Base-by-base conservation (phyloP, 1,140 invertebrate genomes). In the Apis mellifera region DNA sequence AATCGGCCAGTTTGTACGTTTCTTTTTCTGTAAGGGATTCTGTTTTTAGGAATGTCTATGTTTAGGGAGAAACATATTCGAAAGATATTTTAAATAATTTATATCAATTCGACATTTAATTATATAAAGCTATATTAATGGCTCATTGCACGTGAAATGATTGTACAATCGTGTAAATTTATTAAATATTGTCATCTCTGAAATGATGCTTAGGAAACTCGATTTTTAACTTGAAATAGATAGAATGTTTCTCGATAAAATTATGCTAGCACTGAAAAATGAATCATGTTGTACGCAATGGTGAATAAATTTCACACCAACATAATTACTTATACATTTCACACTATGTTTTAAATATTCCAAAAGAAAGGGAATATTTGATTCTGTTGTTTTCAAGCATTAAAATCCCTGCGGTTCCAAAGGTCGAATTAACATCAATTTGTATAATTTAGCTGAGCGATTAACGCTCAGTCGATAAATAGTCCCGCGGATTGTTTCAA, bases 361-460 rank as follows among this genome's bases (percentile, higher is more conserved):
- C 12, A 50, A 55, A n/a, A 55, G n/a, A 70, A 65, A 60, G 70
- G n/a, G 42, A 71, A 78, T 15, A 52, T 21, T 12, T 23, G 0
- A 0, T 17, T n/a, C 21, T 52, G 57, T 59, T 59, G 54, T 76
- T 42, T 59, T n/a, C 4, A 19, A 23, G 13, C 1, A 50, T 68
- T 12, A 26, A 68, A 66, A 57, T 26, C 42, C 32, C 19, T 42
- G 2, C 17, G 12, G 78, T 52, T 52, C 3, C 32, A 65, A 76
- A 68, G 64, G 42, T 65, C 15, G 23, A 59, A 66, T 82, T 82
- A 76, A 26, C 72, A 52, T 68, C 64, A 82, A 76, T 82, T 76
- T 82, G 48, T 32, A 23, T 55, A 5, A 54, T 66, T 81, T 81
- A 81, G 60, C 71, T n/a, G n/a, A n/a, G 54, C 19, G 5, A 23